Evolutionary conservation across 2,113 vertebrate species (phyloP), one percentile per base, ranked within the genome.

Genomic region (Tringa solitaria): DNA sequence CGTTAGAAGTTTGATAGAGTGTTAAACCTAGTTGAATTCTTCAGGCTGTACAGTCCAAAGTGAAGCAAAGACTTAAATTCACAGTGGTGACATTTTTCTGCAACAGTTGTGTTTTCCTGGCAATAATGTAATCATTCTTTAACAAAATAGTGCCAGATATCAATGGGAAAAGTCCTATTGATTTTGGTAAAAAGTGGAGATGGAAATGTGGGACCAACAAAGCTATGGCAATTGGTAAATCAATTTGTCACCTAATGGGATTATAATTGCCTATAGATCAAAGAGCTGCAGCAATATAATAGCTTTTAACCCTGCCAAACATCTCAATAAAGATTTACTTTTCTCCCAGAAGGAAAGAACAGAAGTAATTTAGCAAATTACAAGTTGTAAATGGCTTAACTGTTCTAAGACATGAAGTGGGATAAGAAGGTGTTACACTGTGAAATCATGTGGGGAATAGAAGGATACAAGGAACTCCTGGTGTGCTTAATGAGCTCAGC

Each of bases 211-310:
- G 35, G 35, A 64, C 43, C 35, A 86, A 78, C 35, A 93, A 75
- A 93, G 11, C 35, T 45, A 57, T 61, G 32, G 23, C 27, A 81
- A 79, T n/a, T 91, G 51, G 43, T 93, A 84, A 93, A 3, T 81
- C 53, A 56, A n/a, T 81, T 90, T 87, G 67, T 82, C 59, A 76
- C 39, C 30, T 89, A 69, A 72, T 75, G 45, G 51, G 57, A 61
- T 81, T 96, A 41, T 82, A 93, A 92, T 57, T 93, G 68, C 28
- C 48, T 72, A 41, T 33, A 90, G 60, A 92, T 89, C 77, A 96
- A 87, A 89, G 57, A 76, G 21, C 26, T 92, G 57, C 30, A 87
- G 45, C 64, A 82, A 33, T 33, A 76, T 46, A 48, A 50, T 21
- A 37, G 53, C n/a, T 84, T 90, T 96, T 87, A 95, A 87, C 35